A percentile compares a stretch with the other conserved stretches of the same genome.
phyloP scores from a whole-genome alignment of 2,888 invertebrate species.

The Mesorhabditis spiculigera region DNA sequence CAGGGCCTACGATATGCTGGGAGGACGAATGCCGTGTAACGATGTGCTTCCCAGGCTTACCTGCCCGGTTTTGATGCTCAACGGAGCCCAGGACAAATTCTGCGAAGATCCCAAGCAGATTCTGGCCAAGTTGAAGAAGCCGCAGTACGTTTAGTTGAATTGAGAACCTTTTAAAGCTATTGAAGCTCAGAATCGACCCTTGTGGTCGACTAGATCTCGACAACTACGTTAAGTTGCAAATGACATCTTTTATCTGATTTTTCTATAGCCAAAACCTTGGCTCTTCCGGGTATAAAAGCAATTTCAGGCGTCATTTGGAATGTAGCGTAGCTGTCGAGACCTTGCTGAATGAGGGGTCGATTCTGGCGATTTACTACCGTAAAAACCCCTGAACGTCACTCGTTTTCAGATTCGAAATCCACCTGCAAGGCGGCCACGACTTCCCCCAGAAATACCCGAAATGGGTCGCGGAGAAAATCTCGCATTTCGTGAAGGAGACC shows the following conservation, averaged over 20 bases:
- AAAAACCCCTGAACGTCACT: background rate
- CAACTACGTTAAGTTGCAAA: too few relatives aligned
- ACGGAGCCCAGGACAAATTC: constrained; percentile 29
- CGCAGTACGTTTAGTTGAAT: constrained; percentile 12
- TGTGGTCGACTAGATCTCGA: too few relatives aligned
- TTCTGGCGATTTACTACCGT: background rate
- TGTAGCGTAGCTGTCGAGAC: too few relatives aligned
- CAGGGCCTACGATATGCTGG: constrained; percentile 39
- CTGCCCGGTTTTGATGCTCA: constrained; percentile 34
- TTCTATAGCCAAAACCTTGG: too few relatives aligned
- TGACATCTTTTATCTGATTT: too few relatives aligned
- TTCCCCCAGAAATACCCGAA: constrained; percentile 38
- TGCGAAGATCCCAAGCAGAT: constrained; percentile 32
- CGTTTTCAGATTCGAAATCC: constrained; percentile 33
- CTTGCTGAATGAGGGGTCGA: too few relatives aligned
- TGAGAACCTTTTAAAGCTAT: too few relatives aligned
- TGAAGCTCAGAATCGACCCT: too few relatives aligned
- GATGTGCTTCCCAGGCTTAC: constrained; percentile 22
- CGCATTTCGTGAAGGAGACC: constrained; percentile 18
- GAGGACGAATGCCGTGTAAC: constrained; percentile 39
- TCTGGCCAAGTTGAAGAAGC: constrained; percentile 30
- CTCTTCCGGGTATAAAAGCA: too few relatives aligned
- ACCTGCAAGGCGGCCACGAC: constrained; percentile 39
- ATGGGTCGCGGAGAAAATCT: constrained; percentile 34
- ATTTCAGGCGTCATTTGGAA: too few relatives aligned